Conservation (phyloP, 1,140 invertebrate species). For the Drosophila baimaii region DNA sequence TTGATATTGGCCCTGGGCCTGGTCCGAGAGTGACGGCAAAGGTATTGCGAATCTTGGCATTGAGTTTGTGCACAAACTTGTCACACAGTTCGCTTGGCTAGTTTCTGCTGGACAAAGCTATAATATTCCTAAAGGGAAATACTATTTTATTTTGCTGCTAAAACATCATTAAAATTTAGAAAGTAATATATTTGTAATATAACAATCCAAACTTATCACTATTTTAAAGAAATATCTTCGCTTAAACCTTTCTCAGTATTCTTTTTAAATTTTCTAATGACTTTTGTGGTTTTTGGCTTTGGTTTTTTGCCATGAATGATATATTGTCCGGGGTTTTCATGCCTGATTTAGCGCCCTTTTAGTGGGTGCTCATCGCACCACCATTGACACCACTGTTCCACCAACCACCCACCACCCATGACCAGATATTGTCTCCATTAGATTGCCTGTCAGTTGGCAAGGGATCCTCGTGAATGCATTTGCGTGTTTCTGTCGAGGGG, state of each 20-base stretch:
- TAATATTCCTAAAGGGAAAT: too few species aligned
- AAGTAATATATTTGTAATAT: too few species aligned
- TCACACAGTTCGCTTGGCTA: too few species aligned
- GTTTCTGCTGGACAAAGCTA: too few species aligned
- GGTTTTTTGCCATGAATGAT: neutral
- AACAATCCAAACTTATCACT: too few species aligned
- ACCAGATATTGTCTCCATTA: neutral
- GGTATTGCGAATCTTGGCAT: constrained; percentile 11
- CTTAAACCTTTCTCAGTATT: neutral
- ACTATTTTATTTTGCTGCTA: too few species aligned
- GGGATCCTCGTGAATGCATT: constrained; percentile 40
- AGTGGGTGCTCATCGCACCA: neutral
- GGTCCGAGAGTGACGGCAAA: neutral
- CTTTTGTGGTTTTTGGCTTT: neutral
- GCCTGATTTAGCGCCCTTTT: constrained; percentile 2
- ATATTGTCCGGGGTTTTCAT: neutral
- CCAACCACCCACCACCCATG: neutral
- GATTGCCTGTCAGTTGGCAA: constrained; percentile 30
- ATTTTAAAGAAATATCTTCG: neutral
- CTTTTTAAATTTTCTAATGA: neutral
- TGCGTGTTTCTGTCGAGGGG: constrained; percentile 45
- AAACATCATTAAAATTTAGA: too few species aligned
- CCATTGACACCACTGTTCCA: too few species aligned
- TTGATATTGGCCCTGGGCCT: constrained; percentile 14
- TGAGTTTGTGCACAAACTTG: too few species aligned